phyloP scores from a whole-genome alignment of 2,113 vertebrate genomes.

The Todiramphus saurophagus region DNA sequence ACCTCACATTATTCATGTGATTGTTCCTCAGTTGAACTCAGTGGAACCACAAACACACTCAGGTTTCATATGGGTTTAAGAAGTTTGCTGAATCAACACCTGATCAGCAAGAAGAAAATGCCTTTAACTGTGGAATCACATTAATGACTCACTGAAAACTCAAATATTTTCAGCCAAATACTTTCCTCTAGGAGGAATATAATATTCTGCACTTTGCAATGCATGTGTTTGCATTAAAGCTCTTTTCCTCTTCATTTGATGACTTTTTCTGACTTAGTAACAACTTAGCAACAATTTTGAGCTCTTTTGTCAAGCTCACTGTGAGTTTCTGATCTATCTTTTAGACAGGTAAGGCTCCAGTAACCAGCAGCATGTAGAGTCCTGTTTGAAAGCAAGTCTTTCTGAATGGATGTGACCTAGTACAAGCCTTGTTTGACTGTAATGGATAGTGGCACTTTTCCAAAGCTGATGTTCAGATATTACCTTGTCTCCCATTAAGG shows the following conservation, averaged over 20 bases:
- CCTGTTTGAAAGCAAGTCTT: neutral
- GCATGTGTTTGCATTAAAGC: neutral
- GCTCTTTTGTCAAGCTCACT: neutral
- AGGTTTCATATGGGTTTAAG: slow-evolving; percentile 6
- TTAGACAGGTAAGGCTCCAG: neutral
- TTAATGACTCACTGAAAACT: neutral
- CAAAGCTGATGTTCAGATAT: neutral
- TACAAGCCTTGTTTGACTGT: neutral
- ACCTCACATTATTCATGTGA: neutral
- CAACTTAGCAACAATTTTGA: neutral
- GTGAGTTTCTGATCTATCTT: neutral
- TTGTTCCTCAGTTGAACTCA: neutral
- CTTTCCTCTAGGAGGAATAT: neutral
- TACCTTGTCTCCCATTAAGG: neutral
- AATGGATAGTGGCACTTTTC: neutral
- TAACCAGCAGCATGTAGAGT: neutral
- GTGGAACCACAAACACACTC: neutral
- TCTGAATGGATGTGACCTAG: neutral
- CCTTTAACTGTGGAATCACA: neutral
- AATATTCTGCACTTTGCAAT: neutral
- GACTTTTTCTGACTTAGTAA: neutral
- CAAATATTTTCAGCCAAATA: neutral
- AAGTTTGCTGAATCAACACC: slow-evolving; percentile 34
- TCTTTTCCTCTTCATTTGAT: neutral
- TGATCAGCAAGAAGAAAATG: neutral